Conservation (phyloP, 2,797 vertebrate species). For the Malacoctenus gilli region DNA sequence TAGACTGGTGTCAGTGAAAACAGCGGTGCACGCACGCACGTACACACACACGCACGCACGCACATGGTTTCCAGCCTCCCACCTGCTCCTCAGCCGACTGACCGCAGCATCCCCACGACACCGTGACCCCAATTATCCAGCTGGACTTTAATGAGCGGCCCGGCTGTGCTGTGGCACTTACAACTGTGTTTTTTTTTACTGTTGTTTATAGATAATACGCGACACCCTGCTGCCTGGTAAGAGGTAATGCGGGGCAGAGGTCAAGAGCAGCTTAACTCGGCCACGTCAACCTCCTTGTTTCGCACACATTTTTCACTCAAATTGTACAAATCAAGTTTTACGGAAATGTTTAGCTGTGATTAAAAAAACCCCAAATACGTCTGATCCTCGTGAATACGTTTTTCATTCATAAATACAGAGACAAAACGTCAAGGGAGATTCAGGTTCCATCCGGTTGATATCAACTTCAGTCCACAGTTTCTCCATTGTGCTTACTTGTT, state of each 20-base stretch:
- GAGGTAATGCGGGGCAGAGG: background rate
- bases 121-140: constrained; percentile 26
- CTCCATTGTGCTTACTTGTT: too few species aligned
- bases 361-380: too few species aligned
- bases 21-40: constrained; percentile 6
- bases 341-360: too few species aligned
- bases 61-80: constrained; percentile 31
- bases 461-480: too few species aligned
- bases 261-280: constrained; percentile 1
- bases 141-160: constrained; percentile 8
- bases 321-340: too few species aligned
- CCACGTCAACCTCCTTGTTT: background rate
- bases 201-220: constrained; percentile 3
- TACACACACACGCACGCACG: constrained; percentile 7
- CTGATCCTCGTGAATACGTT: too few species aligned
- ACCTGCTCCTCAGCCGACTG: constrained; percentile 25
- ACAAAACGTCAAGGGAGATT: too few species aligned
- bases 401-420: too few species aligned
- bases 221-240: background rate
- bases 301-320: too few species aligned
- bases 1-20: constrained; percentile 54
- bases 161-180: background rate
- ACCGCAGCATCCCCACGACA: constrained; percentile 1
- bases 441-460: too few species aligned
- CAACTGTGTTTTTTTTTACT: background rate